Percentiles rank a stretch among this genome's conserved stretches.
Conservation (phyloP, 2,113 vertebrate genomes). For the Puma concolor region DNA sequence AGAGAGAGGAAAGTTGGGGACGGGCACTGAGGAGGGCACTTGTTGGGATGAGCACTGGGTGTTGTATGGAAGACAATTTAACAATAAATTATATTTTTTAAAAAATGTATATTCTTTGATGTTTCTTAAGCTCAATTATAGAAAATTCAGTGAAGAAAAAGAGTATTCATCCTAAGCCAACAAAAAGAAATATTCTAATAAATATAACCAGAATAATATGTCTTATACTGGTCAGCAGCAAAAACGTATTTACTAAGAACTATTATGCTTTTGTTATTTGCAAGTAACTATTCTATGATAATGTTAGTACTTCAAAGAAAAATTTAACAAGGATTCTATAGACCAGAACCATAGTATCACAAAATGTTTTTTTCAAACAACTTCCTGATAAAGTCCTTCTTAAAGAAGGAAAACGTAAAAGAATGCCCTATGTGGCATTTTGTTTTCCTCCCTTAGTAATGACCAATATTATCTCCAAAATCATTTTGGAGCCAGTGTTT, state of each 20-base stretch:
- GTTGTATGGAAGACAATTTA: too few relatives aligned
- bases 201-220: background rate
- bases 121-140: background rate
- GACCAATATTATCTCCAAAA: background rate
- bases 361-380: slow-evolving; percentile 2
- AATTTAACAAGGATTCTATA: background rate
- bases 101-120: background rate
- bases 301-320: background rate
- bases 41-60: too few relatives aligned
- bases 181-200: background rate
- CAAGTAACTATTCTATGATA: background rate
- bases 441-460: background rate
- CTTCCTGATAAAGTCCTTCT: background rate
- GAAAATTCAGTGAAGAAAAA: slow-evolving; percentile 6
- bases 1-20: too few relatives aligned
- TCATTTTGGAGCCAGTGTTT: background rate
- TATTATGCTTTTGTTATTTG: background rate
- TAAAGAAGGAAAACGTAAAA: background rate
- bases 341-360: background rate
- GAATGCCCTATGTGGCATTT: background rate
- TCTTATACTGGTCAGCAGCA: background rate
- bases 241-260: background rate
- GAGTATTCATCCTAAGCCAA: background rate
- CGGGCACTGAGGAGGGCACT: too few relatives aligned
- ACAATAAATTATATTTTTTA: too few relatives aligned